These are phyloP conservation scores for Bathynomus jamesi DNA, from an alignment of 1,140 invertebrate genomes.

Conservation along the genomic window DNA sequence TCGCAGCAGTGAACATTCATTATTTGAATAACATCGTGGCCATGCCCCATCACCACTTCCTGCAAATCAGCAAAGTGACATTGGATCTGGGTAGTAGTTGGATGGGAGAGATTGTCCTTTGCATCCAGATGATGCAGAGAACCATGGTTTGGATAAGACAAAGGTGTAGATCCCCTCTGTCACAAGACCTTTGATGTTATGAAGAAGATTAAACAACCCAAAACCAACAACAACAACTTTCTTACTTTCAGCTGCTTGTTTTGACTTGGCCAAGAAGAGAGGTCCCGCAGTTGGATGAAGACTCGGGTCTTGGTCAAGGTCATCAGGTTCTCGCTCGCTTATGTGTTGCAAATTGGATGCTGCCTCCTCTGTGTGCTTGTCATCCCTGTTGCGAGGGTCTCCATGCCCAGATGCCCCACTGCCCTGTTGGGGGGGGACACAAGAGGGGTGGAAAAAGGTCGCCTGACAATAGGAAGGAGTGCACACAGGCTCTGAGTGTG, in stretches of 20 bases:
- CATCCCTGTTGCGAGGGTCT: not conserved
- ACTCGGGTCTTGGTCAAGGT: constrained; percentile 89
- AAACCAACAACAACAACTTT: too few species aligned
- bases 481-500: not conserved
- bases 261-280: constrained; percentile 91
- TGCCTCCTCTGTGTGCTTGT: constrained; percentile 55
- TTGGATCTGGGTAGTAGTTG: too few species aligned
- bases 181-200: too few species aligned
- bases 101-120: too few species aligned
- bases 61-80: too few species aligned
- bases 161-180: too few species aligned
- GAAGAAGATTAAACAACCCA: too few species aligned
- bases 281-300: constrained; percentile 90
- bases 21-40: too few species aligned
- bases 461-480: not conserved
- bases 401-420: not conserved
- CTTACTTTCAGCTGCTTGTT: constrained; percentile 76
- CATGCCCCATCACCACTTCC: too few species aligned
- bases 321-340: constrained; percentile 91
- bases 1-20: too few species aligned
- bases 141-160: too few species aligned
- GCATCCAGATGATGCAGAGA: too few species aligned
- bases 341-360: constrained; percentile 91
- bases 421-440: not conserved
- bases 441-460: not conserved